Percentiles rank a stretch among this genome's conserved stretches.
These are phyloP conservation scores for Eidolon helvum DNA, from an alignment of 2,113 vertebrate species.

Conservation along the genomic window DNA sequence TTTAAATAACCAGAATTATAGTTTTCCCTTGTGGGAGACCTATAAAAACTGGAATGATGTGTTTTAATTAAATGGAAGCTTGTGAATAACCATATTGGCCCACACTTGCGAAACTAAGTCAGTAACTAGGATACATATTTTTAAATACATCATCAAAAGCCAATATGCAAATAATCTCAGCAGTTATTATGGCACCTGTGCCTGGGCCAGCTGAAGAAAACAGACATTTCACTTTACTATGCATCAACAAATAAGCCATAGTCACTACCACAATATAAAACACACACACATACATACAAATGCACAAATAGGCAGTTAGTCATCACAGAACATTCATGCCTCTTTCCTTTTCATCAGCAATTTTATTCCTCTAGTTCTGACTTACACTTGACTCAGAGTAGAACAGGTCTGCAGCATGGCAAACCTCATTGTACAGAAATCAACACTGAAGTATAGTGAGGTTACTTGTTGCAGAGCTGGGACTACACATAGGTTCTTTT, in stretches of 20 bases:
- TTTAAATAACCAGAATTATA: slow-evolving; percentile 18
- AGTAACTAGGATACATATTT: slow-evolving; percentile 18
- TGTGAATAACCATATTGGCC: not conserved
- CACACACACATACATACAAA: not conserved
- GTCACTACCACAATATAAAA: not conserved
- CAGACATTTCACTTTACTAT: not conserved
- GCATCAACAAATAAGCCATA: not conserved
- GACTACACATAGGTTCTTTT: not conserved
- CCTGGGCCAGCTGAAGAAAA: not conserved
- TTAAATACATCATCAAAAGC: not conserved
- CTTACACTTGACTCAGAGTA: not conserved
- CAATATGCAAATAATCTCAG: slow-evolving; percentile 5
- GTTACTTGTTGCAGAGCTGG: not conserved
- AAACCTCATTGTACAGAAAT: not conserved
- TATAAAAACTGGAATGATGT: not conserved
- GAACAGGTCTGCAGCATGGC: not conserved
- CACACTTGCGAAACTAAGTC: not conserved
- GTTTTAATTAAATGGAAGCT: not conserved
- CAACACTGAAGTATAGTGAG: not conserved
- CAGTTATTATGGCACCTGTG: not conserved
- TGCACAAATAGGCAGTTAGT: too few relatives aligned
- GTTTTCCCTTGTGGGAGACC: not conserved
- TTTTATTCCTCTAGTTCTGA: not conserved
- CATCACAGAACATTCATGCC: not conserved
- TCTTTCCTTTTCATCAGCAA: not conserved